Base-by-base conservation (phyloP, 2,888 invertebrate genomes). In the Hololepta plana region DNA sequence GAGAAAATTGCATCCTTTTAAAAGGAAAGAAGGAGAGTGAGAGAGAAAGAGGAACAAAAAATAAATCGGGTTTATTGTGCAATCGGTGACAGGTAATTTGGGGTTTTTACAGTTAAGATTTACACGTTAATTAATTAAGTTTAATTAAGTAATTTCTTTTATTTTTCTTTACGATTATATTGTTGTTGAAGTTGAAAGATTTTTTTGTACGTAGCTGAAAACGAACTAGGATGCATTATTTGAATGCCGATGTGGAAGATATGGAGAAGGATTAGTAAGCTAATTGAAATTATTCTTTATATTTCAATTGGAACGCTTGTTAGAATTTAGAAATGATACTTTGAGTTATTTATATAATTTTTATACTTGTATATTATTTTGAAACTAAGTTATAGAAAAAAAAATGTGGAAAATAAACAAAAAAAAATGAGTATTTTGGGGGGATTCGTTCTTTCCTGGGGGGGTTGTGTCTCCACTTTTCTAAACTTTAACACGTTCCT, bases 11-110 rank as follows among this genome's bases (percentile, higher is more conserved):
- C n/a, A n/a, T n/a, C n/a, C n/a, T n/a, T n/a, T n/a, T n/a, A n/a
- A n/a, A n/a, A n/a, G n/a, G n/a, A n/a, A 55, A 45, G 29, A 10
- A 10, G 9, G 14, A 23, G 4, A 23, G 14, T 7, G 8, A 7
- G 8, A 7, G 6, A 6, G 17, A 8, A 17, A 17, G 14, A 10
- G 14, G 11, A 12, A 14, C 14, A 21, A 23, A n/a, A 21, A 16
- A 27, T 64, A 62, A 65, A 69, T 75, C 74, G 75, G 75, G 75
- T 74, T 73, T 67, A 66, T 72, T 74, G 75, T 76, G 75, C 75
- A 76, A 75, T 76, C 72, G 70, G 70, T 72, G 71, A 69, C 65
- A 64, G 72, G 66, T 62, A 58, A 58, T 59, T 60, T 62, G 54
- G 47, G 46, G 39, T 35, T 33, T 24, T 23, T 23, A 11, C n/a